Percentiles rank a stretch among this genome's conserved stretches.
Evolutionary conservation across 2,888 invertebrate species (phyloP).

Genomic region (Caenorhabditis angaria): DNA sequence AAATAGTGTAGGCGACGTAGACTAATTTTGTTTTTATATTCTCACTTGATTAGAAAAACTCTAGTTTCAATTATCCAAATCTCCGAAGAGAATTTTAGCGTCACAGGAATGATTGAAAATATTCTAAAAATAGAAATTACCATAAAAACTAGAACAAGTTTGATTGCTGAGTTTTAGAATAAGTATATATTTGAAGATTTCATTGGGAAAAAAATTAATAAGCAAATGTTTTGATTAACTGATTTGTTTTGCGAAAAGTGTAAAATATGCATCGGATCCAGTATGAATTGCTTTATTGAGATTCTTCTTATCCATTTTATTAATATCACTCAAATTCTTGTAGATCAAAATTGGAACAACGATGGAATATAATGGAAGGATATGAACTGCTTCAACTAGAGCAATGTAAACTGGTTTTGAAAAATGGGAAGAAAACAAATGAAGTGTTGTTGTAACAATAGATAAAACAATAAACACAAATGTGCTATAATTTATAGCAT

Average conservation of each 20-base stretch:
- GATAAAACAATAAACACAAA: constrained; percentile 18
- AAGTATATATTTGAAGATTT: too few relatives aligned
- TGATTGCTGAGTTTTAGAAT: too few relatives aligned
- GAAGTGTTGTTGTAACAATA: constrained; percentile 14
- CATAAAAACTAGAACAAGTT: too few relatives aligned
- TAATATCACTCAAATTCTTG: not conserved
- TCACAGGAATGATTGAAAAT: too few relatives aligned
- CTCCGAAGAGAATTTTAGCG: too few relatives aligned
- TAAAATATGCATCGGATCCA: not conserved
- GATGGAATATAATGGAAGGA: constrained; percentile 19
- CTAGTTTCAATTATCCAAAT: too few relatives aligned
- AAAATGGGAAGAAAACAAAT: constrained; percentile 9
- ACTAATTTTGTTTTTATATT: too few relatives aligned
- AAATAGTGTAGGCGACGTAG: too few relatives aligned
- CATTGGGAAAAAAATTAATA: too few relatives aligned
- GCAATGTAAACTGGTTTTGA: constrained; percentile 14
- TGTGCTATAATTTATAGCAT: constrained; percentile 9
- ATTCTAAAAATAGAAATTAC: too few relatives aligned
- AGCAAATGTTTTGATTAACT: too few relatives aligned
- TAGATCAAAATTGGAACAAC: constrained; percentile 9
- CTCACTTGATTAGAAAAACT: too few relatives aligned
- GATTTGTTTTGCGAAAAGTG: not conserved
- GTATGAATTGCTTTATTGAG: not conserved
- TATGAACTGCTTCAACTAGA: constrained; percentile 24
- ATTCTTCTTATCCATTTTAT: not conserved